phyloP scores from a whole-genome alignment of 2,888 invertebrate species.

The Quadroppia sp. region DNA sequence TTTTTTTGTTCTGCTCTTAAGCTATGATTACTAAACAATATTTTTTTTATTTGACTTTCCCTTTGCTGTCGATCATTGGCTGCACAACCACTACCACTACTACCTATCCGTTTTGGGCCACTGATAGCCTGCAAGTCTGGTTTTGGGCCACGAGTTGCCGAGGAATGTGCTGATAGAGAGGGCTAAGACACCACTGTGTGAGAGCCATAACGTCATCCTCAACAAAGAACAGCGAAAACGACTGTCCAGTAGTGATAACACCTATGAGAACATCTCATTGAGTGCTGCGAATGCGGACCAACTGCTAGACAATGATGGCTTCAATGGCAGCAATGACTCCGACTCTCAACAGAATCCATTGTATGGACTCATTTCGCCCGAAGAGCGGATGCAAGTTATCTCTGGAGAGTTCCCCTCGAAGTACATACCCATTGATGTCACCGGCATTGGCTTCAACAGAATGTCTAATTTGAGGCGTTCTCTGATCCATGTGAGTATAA shows the following conservation, averaged over 20 bases:
- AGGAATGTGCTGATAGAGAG: constrained; percentile 51
- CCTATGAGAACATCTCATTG: background rate
- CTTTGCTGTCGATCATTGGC: constrained; percentile 28
- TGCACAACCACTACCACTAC: constrained; percentile 14
- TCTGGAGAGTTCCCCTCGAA: constrained; percentile 63
- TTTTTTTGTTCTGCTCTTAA: background rate
- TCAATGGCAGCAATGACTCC: constrained; percentile 10
- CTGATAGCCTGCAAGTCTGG: constrained; percentile 49
- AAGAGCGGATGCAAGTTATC: constrained; percentile 49
- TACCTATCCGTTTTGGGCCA: background rate
- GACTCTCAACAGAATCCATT: constrained; percentile 23
- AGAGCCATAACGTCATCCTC: constrained; percentile 30
- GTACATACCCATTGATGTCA: constrained; percentile 81
- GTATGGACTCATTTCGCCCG: constrained; percentile 49
- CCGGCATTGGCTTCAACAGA: constrained; percentile 79
- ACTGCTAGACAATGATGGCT: background rate
- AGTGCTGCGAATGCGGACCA: background rate
- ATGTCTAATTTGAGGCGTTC: constrained; percentile 83
- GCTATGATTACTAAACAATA: constrained; percentile 16
- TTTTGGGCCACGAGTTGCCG: constrained; percentile 55
- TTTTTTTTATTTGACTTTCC: background rate
- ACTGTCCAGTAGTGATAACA: background rate
- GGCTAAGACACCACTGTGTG: constrained; percentile 41
- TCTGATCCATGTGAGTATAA: constrained; percentile 59
- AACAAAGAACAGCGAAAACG: constrained; percentile 34